Evolutionary conservation across 2,797 vertebrate genomes (phyloP).

Genomic region (Gallinago nigripennis): DNA sequence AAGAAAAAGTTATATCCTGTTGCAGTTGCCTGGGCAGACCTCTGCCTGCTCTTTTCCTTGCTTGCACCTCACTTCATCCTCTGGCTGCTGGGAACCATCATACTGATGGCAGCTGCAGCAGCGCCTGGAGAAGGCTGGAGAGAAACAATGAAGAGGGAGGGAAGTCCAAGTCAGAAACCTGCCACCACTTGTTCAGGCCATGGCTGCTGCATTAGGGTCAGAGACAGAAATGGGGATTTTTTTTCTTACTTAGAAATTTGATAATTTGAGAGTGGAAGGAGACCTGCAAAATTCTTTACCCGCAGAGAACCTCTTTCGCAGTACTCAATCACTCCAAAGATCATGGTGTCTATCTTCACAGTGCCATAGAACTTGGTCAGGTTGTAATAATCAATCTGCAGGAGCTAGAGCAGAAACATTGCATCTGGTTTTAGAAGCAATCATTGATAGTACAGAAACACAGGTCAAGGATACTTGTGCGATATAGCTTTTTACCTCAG

Average conservation of each 20-base stretch:
- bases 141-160: background rate
- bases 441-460: background rate
- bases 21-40: background rate
- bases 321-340: slow-evolving; percentile 92
- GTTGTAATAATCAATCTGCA: slow-evolving; percentile 95
- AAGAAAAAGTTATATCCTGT: background rate
- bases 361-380: slow-evolving; percentile 98
- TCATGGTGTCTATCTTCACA: slow-evolving; percentile 86
- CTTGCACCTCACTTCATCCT: background rate
- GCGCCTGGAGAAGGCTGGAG: background rate
- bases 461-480: background rate
- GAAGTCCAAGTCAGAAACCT: background rate
- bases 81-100: background rate
- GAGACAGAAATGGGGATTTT: background rate
- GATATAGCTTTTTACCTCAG: background rate
- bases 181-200: background rate
- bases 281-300: slow-evolving; percentile 79
- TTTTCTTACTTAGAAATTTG: background rate
- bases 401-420: slow-evolving; percentile 78
- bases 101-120: background rate
- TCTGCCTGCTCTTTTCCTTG: background rate
- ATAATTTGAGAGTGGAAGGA: background rate
- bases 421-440: background rate
- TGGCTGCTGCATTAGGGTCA: background rate
- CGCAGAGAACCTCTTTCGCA: slow-evolving; percentile 93